Percentiles rank a stretch among this genome's conserved stretches.
Evolutionary conservation across 2,113 vertebrate genomes (phyloP).

Genomic region (Pterocles gutturalis): DNA sequence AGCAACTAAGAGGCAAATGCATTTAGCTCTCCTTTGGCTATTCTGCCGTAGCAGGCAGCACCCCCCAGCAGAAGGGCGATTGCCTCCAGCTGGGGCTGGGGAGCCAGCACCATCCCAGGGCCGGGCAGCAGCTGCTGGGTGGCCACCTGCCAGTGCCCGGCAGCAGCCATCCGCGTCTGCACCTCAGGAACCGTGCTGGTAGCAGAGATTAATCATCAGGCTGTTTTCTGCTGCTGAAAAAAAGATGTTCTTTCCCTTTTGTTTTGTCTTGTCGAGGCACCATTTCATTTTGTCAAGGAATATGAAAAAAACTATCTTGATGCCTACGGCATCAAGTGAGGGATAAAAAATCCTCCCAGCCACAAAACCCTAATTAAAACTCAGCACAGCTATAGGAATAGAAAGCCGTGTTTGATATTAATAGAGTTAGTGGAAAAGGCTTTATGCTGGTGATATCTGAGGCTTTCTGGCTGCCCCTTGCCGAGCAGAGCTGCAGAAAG

Average conservation of each 20-base stretch:
- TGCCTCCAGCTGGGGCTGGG: neutral
- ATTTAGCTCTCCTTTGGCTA: neutral
- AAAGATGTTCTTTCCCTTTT: neutral
- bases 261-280: neutral
- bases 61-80: neutral
- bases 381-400: neutral
- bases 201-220: neutral
- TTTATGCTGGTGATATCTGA: neutral
- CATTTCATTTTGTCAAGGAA: neutral
- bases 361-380: neutral
- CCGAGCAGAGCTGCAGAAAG: neutral
- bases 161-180: neutral
- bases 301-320: neutral
- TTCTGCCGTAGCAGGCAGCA: neutral
- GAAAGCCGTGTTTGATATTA: neutral
- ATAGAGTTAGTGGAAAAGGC: neutral
- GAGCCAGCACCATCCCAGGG: neutral
- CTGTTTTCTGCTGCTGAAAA: neutral
- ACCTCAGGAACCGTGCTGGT: accelerated
- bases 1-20: neutral
- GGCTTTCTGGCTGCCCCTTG: neutral
- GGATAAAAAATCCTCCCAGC: neutral
- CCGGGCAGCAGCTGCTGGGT: neutral
- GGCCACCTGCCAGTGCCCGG: accelerated
- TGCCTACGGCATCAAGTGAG: neutral